Percentiles rank a stretch among this genome's conserved stretches.
These are phyloP conservation scores for Pseudopipra pipra DNA, from an alignment of 2,113 vertebrate genomes.

Conservation along the genomic window DNA sequence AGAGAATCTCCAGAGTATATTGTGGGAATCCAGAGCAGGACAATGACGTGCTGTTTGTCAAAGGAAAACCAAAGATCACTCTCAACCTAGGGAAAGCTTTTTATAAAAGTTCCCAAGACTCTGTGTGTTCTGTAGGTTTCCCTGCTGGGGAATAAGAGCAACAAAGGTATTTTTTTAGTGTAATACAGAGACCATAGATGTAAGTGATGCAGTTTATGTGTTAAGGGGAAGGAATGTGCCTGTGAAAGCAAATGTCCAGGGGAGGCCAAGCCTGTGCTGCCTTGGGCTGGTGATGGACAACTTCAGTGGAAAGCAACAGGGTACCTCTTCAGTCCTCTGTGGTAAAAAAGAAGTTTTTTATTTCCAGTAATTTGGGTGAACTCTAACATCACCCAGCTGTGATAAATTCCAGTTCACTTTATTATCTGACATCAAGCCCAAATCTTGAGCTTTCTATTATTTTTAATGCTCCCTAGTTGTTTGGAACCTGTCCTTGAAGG, in stretches of 20 bases:
- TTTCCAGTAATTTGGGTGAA: background rate
- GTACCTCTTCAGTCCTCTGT: background rate
- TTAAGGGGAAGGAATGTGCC: background rate
- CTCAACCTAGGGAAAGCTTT: background rate
- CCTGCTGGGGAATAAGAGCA: background rate
- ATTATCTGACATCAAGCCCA: background rate
- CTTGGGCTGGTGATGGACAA: background rate
- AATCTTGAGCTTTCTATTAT: background rate
- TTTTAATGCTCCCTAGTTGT: background rate
- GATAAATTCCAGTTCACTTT: background rate
- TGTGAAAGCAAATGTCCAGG: background rate
- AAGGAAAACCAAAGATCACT: background rate
- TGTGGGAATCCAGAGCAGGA: background rate
- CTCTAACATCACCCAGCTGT: background rate
- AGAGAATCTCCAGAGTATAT: background rate
- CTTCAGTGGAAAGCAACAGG: background rate
- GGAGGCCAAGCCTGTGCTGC: background rate
- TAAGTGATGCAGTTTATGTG: background rate
- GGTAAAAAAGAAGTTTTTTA: background rate
- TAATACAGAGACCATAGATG: fast-evolving
- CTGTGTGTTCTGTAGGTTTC: background rate
- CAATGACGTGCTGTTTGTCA: background rate
- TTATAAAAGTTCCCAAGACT: background rate
- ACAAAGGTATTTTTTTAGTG: background rate
- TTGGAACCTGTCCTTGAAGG: background rate